Base-by-base conservation (phyloP, 2,113 vertebrate species). In the Carassius gibelio region DNA sequence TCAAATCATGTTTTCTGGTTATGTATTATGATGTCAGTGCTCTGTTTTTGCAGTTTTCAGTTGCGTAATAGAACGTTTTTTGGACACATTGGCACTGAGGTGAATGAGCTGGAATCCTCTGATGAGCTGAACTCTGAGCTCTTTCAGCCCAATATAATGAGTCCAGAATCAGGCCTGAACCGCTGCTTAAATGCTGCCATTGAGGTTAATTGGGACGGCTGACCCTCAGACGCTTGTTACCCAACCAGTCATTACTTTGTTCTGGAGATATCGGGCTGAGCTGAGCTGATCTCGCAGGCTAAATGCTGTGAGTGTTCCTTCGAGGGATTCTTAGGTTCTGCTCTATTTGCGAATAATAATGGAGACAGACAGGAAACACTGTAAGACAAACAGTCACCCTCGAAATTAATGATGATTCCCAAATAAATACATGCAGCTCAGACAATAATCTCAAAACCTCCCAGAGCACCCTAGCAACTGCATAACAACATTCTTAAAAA, bases 101-200 rank as follows among this genome's bases (percentile, higher is more conserved):
- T 26, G 52, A 76, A 52, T 76, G 75, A 76, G 14, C 26, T 76
- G 48, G 48, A 48, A 30, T 34, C n/a, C 48, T 55, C 48, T 23
- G 48, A 76, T 30, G 64, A 68, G 64, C 15, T 68, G 66, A 68
- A 68, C 64, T 71, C 48, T 76, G 23, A 52, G 23, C 48, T 55
- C 75, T 76, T 71, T 74, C 36, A 75, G 82, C 19, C 57, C 82
- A 75, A 17, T 84, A 75, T 84, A 84, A 84, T 75, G 75, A 76
- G 75, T 61, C 69, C 69, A 21, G 52, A 69, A 26, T 81, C n/a
- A 15, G 52, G 59, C 30, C 52, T 36, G 45, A 72, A 38, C 17
- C 48, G 15, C 66, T 57, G 36, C 30, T 57, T 42, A 74, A 72
- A 59, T 8, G 42, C 57, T 84, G 38, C 34, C 57, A 62, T 9